phyloP scores from a whole-genome alignment of 2,888 invertebrate species.

The Digitonthophagus gazella region DNA sequence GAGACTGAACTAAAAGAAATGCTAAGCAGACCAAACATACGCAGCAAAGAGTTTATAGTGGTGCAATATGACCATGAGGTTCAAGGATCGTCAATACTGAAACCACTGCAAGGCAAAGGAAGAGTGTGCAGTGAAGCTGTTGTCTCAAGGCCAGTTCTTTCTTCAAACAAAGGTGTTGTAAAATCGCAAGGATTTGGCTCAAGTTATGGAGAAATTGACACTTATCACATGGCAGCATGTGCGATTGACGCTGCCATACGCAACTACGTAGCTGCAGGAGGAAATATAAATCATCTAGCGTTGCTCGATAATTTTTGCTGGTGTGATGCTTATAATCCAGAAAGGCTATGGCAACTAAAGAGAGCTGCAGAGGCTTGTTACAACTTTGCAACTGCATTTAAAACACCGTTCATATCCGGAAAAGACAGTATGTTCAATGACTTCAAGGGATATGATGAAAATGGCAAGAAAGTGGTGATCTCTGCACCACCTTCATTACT shows the following conservation, averaged over 20 bases:
- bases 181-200: background rate
- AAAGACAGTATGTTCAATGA: background rate
- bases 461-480: background rate
- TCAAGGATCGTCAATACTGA: background rate
- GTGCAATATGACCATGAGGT: background rate
- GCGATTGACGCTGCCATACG: background rate
- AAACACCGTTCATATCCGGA: background rate
- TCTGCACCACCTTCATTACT: background rate
- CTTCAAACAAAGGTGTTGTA: background rate
- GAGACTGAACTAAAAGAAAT: background rate
- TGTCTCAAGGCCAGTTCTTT: background rate
- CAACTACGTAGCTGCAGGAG: constrained; percentile 1
- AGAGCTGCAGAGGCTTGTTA: background rate
- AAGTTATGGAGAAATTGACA: background rate
- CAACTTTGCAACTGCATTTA: background rate
- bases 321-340: background rate
- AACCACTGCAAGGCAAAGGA: constrained; percentile 1
- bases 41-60: background rate
- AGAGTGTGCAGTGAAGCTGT: background rate
- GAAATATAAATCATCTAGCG: background rate
- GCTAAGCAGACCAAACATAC: background rate
- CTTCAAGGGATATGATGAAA: background rate
- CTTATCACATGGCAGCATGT: background rate
- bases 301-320: background rate
- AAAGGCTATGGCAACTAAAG: background rate